Percentiles rank a stretch among this genome's conserved stretches.
Evolutionary conservation across 2,113 vertebrate genomes (phyloP).

Genomic region (Trogon melanurus): DNA sequence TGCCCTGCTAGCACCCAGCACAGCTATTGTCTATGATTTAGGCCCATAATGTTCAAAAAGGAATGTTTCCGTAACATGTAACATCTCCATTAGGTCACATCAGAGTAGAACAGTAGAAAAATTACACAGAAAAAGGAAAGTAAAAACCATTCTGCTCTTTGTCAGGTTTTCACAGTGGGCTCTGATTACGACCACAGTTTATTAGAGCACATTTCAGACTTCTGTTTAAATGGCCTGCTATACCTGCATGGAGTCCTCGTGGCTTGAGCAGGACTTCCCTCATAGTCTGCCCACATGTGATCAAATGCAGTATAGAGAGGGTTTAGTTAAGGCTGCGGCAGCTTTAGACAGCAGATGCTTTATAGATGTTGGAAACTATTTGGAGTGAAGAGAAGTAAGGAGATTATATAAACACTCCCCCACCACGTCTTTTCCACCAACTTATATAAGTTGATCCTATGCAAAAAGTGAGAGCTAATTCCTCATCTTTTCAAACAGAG

Average conservation of each 20-base stretch:
- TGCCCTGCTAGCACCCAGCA: neutral
- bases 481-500: neutral
- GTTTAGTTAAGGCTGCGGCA: neutral
- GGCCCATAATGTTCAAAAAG: neutral
- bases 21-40: neutral
- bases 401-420: neutral
- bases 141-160: neutral
- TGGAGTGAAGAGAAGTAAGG: neutral
- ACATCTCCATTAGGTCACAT: neutral
- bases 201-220: conserved; percentile 3
- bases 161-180: neutral
- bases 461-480: neutral
- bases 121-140: neutral
- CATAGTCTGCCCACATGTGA: neutral
- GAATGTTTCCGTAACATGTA: neutral
- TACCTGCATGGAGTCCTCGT: neutral
- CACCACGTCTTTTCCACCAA: neutral
- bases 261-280: neutral
- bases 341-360: neutral
- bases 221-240: conserved; percentile 4
- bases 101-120: neutral
- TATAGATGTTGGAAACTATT: neutral
- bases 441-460: neutral
- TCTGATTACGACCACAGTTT: neutral
- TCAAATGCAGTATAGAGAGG: neutral